Conservation (phyloP, 2,888 invertebrate species). For the Lasioglossum marginatum region DNA sequence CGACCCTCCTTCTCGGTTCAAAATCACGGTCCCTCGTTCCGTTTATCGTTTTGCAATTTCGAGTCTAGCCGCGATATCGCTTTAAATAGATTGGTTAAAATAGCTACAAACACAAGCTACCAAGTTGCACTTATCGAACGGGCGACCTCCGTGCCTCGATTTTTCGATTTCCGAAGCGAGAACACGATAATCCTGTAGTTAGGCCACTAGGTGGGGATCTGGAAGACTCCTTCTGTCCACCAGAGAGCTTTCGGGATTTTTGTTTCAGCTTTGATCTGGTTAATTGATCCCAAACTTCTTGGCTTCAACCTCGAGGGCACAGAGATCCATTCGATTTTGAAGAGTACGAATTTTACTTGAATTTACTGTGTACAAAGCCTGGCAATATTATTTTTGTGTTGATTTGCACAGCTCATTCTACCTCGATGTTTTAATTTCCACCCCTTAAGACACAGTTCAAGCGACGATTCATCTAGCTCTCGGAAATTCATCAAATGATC, state of each 20-base stretch:
- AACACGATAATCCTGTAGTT: background rate
- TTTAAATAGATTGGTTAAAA: constrained; percentile 50
- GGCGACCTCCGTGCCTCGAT: background rate
- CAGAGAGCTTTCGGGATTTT: background rate
- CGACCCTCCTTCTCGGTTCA: background rate
- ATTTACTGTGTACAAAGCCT: background rate
- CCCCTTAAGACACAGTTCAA: background rate
- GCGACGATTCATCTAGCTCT: background rate
- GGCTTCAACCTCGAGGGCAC: background rate
- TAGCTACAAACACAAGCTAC: constrained; percentile 71
- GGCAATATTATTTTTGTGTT: background rate
- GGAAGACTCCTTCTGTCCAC: background rate
- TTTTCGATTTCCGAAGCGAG: background rate
- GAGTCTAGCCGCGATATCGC: background rate
- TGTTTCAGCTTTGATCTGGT: no score
- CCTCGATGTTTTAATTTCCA: background rate
- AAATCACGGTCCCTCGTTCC: background rate
- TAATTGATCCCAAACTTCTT: background rate
- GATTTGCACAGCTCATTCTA: background rate
- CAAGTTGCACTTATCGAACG: constrained; percentile 51
- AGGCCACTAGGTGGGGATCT: background rate
- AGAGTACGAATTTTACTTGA: background rate
- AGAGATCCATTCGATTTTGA: background rate
- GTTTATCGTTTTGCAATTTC: constrained; percentile 25
- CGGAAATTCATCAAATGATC: background rate